These are phyloP conservation scores for Serilophus lunatus DNA, from an alignment of 2,113 vertebrate genomes.

Conservation along the genomic window DNA sequence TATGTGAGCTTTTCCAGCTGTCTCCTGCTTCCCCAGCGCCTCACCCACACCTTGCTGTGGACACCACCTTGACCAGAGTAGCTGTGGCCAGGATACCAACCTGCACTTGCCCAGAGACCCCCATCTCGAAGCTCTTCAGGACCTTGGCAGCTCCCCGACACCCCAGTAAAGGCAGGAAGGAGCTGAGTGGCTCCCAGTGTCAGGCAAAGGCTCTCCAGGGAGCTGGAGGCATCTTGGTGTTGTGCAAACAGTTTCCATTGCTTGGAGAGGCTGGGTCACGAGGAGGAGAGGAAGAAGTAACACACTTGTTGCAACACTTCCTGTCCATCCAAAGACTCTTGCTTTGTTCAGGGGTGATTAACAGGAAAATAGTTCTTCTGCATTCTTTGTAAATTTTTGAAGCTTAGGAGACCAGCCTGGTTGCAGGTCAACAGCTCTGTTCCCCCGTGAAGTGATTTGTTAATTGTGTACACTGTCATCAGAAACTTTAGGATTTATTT, in stretches of 20 bases:
- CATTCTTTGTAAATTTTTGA: not conserved
- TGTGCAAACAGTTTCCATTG: not conserved
- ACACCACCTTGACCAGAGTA: not conserved
- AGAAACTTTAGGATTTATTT: not conserved
- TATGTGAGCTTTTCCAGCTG: fast-evolving
- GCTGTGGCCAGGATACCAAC: not conserved
- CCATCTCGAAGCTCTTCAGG: not conserved
- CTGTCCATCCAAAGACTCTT: not conserved
- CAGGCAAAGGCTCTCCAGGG: fast-evolving
- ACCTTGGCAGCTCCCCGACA: fast-evolving
- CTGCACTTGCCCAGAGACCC: not conserved
- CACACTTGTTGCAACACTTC: not conserved
- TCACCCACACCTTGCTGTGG: fast-evolving
- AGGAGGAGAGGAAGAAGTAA: not conserved
- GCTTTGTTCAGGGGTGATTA: not conserved
- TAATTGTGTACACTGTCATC: not conserved
- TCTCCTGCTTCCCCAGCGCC: not conserved
- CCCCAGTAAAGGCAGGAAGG: not conserved
- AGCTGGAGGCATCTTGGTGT: not conserved
- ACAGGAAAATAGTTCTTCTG: not conserved
- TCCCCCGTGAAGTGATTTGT: not conserved
- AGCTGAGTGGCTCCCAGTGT: not conserved
- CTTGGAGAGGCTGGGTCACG: not conserved
- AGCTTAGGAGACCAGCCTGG: not conserved
- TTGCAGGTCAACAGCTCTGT: not conserved